Percentiles rank a stretch among this genome's conserved stretches.
These are phyloP conservation scores for Penaeus japonicus DNA, from an alignment of 1,140 invertebrate genomes.

Conservation along the genomic window DNA sequence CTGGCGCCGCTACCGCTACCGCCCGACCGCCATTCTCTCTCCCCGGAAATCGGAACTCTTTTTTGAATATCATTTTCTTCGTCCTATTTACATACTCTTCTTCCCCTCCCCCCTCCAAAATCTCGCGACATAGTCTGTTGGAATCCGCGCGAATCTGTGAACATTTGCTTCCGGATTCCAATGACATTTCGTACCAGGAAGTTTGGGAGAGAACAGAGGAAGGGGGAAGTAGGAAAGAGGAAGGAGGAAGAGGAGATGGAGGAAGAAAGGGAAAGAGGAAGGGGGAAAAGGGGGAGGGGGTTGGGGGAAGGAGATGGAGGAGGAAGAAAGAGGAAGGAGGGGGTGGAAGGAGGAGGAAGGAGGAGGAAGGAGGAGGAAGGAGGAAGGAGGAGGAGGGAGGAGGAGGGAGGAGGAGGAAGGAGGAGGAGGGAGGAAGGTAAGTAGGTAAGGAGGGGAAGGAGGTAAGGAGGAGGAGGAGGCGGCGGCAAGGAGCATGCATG, in stretches of 20 bases:
- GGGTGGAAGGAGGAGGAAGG: neutral
- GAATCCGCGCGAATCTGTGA: too few relatives aligned
- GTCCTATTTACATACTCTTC: too few relatives aligned
- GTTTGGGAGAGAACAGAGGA: neutral
- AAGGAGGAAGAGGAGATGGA: neutral
- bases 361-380: neutral
- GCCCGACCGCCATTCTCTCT: too few relatives aligned
- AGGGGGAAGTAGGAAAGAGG: neutral
- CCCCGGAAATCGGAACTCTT: too few relatives aligned
- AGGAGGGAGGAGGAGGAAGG: neutral
- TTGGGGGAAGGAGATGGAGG: neutral
- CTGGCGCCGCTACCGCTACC: too few relatives aligned
- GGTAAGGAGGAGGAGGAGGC: neutral
- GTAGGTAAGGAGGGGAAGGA: neutral
- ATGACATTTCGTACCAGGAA: too few relatives aligned
- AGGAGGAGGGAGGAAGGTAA: neutral
- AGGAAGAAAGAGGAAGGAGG: neutral
- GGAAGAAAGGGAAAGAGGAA: neutral
- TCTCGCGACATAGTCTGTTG: too few relatives aligned
- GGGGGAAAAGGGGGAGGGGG: neutral
- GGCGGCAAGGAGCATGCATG: neutral
- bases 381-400: neutral
- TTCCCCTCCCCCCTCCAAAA: too few relatives aligned
- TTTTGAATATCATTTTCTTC: too few relatives aligned
- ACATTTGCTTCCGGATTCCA: too few relatives aligned